Evolutionary conservation across 2,113 vertebrate species (phyloP).

Genomic region (Xiphophorus hellerii): DNA sequence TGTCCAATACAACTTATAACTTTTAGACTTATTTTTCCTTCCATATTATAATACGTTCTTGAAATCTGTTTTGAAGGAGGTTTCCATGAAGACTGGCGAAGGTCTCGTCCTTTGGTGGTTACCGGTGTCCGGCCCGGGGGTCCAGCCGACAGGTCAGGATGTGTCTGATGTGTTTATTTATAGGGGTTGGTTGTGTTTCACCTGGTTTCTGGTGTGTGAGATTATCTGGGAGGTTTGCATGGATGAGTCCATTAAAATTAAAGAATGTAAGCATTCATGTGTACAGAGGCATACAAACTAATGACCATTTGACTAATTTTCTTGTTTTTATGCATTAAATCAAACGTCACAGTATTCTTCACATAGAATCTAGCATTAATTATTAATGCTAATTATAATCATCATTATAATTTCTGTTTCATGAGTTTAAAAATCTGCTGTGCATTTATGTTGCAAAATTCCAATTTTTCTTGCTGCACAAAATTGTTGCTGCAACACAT

Average conservation of each 20-base stretch:
- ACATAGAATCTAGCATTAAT: background rate
- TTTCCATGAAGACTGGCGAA: constrained; percentile 94
- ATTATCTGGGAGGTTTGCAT: background rate
- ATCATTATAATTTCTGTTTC: too few species aligned
- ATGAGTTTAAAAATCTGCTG: background rate
- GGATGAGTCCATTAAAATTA: background rate
- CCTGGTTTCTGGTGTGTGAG: background rate
- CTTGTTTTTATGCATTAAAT: background rate
- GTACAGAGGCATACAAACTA: background rate
- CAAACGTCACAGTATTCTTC: background rate
- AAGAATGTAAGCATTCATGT: constrained; percentile 11
- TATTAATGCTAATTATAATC: background rate
- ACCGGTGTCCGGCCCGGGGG: constrained; percentile 91
- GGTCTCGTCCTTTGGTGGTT: constrained; percentile 91
- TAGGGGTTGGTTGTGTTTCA: background rate
- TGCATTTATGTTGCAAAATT: background rate
- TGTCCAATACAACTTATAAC: background rate
- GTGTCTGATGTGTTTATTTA: background rate
- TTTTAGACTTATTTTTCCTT: constrained; percentile 16
- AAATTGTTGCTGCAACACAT: constrained; percentile 46
- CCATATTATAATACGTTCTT: background rate
- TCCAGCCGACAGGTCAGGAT: constrained; percentile 92
- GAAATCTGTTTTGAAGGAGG: constrained; percentile 82
- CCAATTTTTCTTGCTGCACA: constrained; percentile 4
- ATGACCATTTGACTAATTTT: constrained; percentile 24